Percentiles rank a stretch among this genome's conserved stretches.
Evolutionary conservation across 2,113 vertebrate genomes (phyloP).

Genomic region (Lophochroa leadbeateri): DNA sequence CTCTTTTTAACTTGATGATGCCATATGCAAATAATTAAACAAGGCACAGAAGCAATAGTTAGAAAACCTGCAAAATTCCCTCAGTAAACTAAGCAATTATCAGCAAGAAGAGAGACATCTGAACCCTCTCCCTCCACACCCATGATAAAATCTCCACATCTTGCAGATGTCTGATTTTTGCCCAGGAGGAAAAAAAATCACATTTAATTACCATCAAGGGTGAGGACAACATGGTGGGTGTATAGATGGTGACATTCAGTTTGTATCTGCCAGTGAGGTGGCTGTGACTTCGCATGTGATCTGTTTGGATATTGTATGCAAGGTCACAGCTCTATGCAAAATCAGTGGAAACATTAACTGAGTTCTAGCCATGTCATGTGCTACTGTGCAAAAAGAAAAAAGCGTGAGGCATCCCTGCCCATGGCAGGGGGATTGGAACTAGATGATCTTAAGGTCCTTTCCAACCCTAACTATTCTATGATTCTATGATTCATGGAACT

Average conservation of each 20-base stretch:
- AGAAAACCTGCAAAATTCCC: conserved; percentile 70
- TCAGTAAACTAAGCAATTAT: conserved; percentile 78
- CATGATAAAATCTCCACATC: conserved; percentile 1
- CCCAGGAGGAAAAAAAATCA: neutral
- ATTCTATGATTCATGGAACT: neutral
- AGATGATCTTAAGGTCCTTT: too few relatives aligned
- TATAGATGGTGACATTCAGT: neutral
- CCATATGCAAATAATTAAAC: conserved; percentile 79
- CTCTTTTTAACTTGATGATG: conserved; percentile 70
- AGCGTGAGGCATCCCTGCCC: neutral
- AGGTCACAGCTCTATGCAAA: neutral
- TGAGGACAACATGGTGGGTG: neutral
- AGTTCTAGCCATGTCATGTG: neutral
- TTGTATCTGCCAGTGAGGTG: neutral
- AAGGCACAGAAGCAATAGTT: conserved; percentile 65
- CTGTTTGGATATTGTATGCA: neutral
- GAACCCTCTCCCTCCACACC: conserved; percentile 10
- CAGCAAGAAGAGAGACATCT: conserved; percentile 31
- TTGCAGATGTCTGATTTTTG: conserved; percentile 69
- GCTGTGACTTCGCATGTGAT: neutral
- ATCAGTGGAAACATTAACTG: neutral
- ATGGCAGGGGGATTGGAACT: too few relatives aligned
- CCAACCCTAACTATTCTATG: too few relatives aligned
- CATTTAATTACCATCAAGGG: conserved; percentile 9
- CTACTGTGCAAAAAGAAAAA: neutral